Evolutionary conservation across 2,797 vertebrate genomes (phyloP).

Genomic region (Echiichthys vipera): DNA sequence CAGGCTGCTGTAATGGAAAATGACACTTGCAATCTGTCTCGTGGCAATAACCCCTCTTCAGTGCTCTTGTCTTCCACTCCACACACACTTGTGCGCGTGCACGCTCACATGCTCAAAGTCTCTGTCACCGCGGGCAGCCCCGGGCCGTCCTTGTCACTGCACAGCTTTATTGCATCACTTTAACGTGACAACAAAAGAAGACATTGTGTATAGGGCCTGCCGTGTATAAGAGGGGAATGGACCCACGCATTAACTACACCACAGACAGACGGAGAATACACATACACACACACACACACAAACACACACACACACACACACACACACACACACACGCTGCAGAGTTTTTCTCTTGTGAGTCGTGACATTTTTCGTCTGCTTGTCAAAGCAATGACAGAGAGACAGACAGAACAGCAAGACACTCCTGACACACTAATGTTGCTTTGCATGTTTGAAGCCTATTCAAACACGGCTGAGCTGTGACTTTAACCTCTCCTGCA

Average conservation of each 20-base stretch:
- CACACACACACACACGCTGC: slow-evolving; percentile 49
- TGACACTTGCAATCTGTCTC: slow-evolving; percentile 89
- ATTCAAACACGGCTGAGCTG: slow-evolving; percentile 74
- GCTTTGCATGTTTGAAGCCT: slow-evolving; percentile 82
- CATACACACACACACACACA: slow-evolving; percentile 44
- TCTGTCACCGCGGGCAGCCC: slow-evolving; percentile 71
- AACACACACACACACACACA: slow-evolving; percentile 51
- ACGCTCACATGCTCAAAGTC: slow-evolving; percentile 36
- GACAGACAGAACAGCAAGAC: slow-evolving; percentile 72
- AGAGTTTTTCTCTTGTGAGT: slow-evolving; percentile 72
- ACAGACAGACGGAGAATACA: slow-evolving; percentile 48
- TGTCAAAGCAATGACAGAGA: slow-evolving; percentile 79
- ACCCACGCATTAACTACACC: slow-evolving; percentile 78
- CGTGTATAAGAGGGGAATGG: slow-evolving; percentile 61
- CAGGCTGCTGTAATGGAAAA: slow-evolving; percentile 85
- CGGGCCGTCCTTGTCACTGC: slow-evolving; percentile 82
- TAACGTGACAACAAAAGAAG: slow-evolving; percentile 86
- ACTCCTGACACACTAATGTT: slow-evolving; percentile 85
- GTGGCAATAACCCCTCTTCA: slow-evolving; percentile 86
- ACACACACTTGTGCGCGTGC: too few relatives aligned
- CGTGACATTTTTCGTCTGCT: slow-evolving; percentile 80
- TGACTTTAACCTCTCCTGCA: slow-evolving; percentile 63
- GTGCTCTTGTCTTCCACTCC: slow-evolving; percentile 68
- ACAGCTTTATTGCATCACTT: slow-evolving; percentile 86
- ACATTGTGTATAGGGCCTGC: slow-evolving; percentile 75